These are phyloP conservation scores for Sminthurides aquaticus DNA, from an alignment of 2,888 invertebrate species.

Conservation along the genomic window DNA sequence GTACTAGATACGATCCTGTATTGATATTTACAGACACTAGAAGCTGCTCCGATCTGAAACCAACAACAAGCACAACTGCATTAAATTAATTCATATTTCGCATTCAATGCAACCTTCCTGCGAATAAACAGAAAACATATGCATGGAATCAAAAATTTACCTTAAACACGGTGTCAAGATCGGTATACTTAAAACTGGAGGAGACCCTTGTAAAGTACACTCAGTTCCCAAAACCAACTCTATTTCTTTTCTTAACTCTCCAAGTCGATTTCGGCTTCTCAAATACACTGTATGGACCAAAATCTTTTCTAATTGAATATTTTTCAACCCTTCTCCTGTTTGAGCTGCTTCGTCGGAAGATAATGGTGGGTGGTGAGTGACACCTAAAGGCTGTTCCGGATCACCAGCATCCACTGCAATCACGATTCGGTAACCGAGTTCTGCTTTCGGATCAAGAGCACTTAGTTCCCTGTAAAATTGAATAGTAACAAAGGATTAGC, in stretches of 20 bases:
- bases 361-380: slow-evolving; percentile 51
- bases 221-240: slow-evolving; percentile 48
- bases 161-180: slow-evolving; percentile 70
- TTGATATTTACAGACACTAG: slow-evolving; percentile 90
- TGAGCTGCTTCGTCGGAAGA: slow-evolving; percentile 47
- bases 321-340: slow-evolving; percentile 48
- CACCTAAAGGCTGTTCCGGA: slow-evolving; percentile 62
- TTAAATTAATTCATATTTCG: too few species aligned
- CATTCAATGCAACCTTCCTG: background rate
- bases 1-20: slow-evolving; percentile 82
- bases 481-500: background rate
- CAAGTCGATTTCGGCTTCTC: slow-evolving; percentile 72
- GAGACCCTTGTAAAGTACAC: slow-evolving; percentile 84
- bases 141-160: slow-evolving; percentile 14
- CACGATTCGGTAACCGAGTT: slow-evolving; percentile 77
- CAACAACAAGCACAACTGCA: too few species aligned
- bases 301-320: slow-evolving; percentile 68
- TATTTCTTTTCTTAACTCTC: slow-evolving; percentile 70
- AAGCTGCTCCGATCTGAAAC: slow-evolving; percentile 72
- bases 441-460: slow-evolving; percentile 63
- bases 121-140: background rate
- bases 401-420: slow-evolving; percentile 80
- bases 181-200: slow-evolving; percentile 84
- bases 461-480: slow-evolving; percentile 51
- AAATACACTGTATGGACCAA: slow-evolving; percentile 93